Percentiles rank a stretch among this genome's conserved stretches.
Conservation (phyloP, 1,140 invertebrate species). For the Papilio xuthus region DNA sequence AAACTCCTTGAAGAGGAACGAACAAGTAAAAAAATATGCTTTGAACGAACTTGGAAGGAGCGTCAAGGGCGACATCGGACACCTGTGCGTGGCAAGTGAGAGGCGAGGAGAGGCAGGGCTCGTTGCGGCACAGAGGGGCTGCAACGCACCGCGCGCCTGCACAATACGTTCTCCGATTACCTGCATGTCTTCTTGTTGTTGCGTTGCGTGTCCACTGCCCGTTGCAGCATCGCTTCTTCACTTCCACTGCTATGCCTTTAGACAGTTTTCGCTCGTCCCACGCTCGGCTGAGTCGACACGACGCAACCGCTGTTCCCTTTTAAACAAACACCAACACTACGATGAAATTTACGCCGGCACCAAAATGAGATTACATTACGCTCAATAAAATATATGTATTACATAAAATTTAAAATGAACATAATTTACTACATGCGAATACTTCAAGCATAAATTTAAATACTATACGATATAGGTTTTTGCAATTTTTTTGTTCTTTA, state of each 20-base stretch:
- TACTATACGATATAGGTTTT: not conserved
- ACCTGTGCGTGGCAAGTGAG: constrained; percentile 79
- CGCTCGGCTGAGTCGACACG: constrained; percentile 60
- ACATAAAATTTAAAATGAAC: not conserved
- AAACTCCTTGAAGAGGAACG: constrained; percentile 28
- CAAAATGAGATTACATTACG: constrained; percentile 3
- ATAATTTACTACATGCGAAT: not conserved
- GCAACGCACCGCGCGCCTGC: constrained; percentile 73
- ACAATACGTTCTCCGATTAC: constrained; percentile 79
- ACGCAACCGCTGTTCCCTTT: constrained; percentile 5
- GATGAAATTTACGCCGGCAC: not conserved
- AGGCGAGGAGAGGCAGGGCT: constrained; percentile 50
- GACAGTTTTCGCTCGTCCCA: constrained; percentile 68
- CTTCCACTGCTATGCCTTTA: constrained; percentile 69
- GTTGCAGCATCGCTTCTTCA: constrained; percentile 66
- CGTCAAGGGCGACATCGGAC: constrained; percentile 78
- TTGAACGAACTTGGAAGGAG: constrained; percentile 65
- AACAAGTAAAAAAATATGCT: constrained; percentile 42
- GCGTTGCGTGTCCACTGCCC: constrained; percentile 74
- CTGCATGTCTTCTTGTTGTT: constrained; percentile 74
- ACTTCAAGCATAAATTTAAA: not conserved
- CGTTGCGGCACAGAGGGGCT: constrained; percentile 47
- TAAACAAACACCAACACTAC: constrained; percentile 14
- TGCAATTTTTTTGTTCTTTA: not conserved
- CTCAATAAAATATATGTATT: not conserved